phyloP scores from a whole-genome alignment of 1,140 invertebrate species.

The Drosophila baimaii region DNA sequence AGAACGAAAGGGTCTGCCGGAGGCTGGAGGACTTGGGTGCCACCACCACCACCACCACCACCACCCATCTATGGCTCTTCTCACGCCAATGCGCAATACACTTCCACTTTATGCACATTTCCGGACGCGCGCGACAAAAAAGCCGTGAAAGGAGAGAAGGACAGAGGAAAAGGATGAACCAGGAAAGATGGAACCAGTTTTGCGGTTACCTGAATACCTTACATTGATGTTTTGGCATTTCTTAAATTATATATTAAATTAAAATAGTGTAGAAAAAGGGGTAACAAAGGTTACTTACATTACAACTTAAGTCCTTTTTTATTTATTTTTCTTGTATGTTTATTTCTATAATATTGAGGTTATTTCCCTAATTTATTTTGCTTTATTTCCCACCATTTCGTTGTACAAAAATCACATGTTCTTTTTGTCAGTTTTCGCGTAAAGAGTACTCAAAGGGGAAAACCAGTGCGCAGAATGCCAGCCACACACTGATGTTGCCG shows the following conservation, averaged over 20 bases:
- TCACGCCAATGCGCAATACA: slow-evolving; percentile 69
- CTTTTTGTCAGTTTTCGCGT: not conserved
- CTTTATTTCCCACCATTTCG: not conserved
- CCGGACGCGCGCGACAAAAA: slow-evolving; percentile 57
- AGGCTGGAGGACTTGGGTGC: not conserved
- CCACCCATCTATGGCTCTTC: slow-evolving; percentile 44
- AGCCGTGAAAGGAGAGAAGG: not conserved
- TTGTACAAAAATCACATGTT: not conserved
- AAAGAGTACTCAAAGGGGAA: slow-evolving; percentile 28
- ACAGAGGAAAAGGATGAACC: not conserved
- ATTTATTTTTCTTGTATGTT: no score
- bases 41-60: slow-evolving; percentile 7
- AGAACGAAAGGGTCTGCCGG: not conserved
- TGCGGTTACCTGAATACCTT: not conserved
- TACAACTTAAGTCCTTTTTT: no score
- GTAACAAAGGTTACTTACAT: no score
- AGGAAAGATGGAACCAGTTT: not conserved
- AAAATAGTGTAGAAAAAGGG: not conserved
- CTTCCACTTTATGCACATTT: slow-evolving; percentile 81
- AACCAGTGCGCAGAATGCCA: slow-evolving; percentile 4
- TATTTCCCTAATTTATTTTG: not conserved
- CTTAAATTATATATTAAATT: not conserved
- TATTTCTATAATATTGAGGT: not conserved
- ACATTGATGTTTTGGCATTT: not conserved
- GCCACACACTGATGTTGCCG: slow-evolving; percentile 12